These are phyloP conservation scores for Xiphorhynchus erythropygius DNA, from an alignment of 2,797 vertebrate genomes.

Conservation along the genomic window DNA sequence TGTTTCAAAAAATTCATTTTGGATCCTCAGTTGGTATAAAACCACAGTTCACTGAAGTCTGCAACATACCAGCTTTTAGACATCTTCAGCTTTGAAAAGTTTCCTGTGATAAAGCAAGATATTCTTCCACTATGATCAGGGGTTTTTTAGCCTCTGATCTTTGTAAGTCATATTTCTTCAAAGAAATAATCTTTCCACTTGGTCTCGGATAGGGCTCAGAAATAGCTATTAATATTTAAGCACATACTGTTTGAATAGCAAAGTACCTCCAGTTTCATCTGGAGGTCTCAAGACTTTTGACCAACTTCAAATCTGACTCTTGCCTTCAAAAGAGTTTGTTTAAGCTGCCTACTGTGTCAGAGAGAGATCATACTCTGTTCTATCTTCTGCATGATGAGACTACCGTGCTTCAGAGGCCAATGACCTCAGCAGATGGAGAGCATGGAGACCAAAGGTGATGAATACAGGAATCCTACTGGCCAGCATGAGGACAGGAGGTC, in stretches of 20 bases:
- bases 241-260: background rate
- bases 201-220: background rate
- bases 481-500: background rate
- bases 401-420: background rate
- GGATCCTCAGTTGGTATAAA: background rate
- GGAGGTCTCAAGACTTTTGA: background rate
- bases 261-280: background rate
- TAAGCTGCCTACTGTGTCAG: background rate
- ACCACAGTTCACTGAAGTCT: background rate
- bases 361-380: background rate
- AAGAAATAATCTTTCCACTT: background rate
- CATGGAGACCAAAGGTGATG: background rate
- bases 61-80: background rate
- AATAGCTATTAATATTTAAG: constrained; percentile 2
- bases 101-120: background rate
- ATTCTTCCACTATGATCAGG: background rate
- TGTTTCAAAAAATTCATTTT: background rate
- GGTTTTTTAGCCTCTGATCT: background rate
- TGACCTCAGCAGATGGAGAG: background rate
- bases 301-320: background rate
- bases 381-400: background rate
- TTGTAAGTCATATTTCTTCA: background rate
- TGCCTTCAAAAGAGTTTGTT: background rate
- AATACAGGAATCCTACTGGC: background rate
- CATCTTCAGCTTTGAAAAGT: background rate